A percentile compares a stretch with the other conserved stretches of the same genome.
Evolutionary conservation across 2,797 vertebrate species (phyloP).

Genomic region (Pelodytes ibericus): DNA sequence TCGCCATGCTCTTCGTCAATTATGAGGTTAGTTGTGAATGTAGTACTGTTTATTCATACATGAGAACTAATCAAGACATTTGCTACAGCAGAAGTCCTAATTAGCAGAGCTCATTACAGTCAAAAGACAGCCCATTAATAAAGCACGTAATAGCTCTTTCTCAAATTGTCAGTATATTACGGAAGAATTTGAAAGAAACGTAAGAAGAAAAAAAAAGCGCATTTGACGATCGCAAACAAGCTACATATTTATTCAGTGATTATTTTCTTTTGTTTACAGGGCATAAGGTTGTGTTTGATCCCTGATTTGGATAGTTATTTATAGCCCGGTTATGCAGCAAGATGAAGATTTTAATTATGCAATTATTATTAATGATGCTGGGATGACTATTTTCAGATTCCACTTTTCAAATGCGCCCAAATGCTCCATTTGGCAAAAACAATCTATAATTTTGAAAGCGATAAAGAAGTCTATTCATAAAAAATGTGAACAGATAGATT

Average conservation of each 20-base stretch:
- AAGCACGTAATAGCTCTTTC: slow-evolving; percentile 26
- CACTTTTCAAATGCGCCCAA: too few relatives aligned
- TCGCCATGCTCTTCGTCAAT: background rate
- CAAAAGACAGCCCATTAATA: slow-evolving; percentile 46
- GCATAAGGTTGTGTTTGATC: too few relatives aligned
- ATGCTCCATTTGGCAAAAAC: too few relatives aligned
- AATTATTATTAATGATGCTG: too few relatives aligned
- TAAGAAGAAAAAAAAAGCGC: slow-evolving; percentile 6
- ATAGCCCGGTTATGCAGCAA: background rate
- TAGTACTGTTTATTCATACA: slow-evolving; percentile 40
- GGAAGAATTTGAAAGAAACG: slow-evolving; percentile 9
- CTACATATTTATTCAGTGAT: background rate
- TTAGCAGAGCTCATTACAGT: slow-evolving; percentile 47
- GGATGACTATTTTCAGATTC: too few relatives aligned
- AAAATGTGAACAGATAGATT: too few relatives aligned
- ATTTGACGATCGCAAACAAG: background rate
- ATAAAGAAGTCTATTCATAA: too few relatives aligned
- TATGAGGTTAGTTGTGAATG: slow-evolving; percentile 8
- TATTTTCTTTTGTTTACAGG: background rate
- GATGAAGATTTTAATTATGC: background rate
- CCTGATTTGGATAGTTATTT: too few relatives aligned
- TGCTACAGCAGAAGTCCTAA: slow-evolving; percentile 32
- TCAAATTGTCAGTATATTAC: slow-evolving; percentile 25
- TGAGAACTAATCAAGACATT: slow-evolving; percentile 43
- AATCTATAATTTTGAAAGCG: too few relatives aligned